phyloP scores from a whole-genome alignment of 64 coral and sea anemone genomes.

The Hydrozoanthus tunicans region DNA sequence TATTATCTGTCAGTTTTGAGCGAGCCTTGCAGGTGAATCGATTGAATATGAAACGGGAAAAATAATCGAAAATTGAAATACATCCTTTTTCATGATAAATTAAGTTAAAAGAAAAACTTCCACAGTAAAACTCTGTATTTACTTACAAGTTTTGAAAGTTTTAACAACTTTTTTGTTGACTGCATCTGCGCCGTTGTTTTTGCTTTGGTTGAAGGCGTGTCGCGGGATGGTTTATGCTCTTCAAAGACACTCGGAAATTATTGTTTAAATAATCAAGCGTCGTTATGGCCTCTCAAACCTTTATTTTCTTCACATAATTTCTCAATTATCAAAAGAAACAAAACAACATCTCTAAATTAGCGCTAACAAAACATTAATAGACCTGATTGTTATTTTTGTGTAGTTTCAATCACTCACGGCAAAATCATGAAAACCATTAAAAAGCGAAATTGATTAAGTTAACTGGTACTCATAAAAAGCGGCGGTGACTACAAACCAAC shows the following conservation, averaged over 20 bases:
- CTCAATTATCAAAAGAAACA: conserved; percentile 42
- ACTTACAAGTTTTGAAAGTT: conserved; percentile 34
- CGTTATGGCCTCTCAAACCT: conserved; percentile 10
- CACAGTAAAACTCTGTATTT: conserved; percentile 31
- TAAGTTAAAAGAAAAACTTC: no score
- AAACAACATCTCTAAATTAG: conserved; percentile 53
- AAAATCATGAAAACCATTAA: conserved; percentile 53
- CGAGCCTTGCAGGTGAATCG: not conserved
- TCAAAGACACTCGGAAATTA: not conserved
- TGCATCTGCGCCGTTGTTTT: not conserved
- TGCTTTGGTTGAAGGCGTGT: not conserved
- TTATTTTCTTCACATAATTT: conserved; percentile 48
- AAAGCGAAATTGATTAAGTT: conserved; percentile 54
- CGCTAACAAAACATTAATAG: conserved; percentile 56
- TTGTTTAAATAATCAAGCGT: conserved; percentile 33
- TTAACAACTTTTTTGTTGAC: not conserved
- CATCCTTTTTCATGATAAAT: not conserved
- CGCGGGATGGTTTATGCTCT: not conserved
- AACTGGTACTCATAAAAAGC: conserved; percentile 33
- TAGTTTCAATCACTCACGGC: conserved; percentile 42
- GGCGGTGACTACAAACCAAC: conserved; percentile 34
- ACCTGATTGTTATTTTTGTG: conserved; percentile 47
- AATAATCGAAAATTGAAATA: not conserved
- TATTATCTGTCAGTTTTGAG: not conserved
- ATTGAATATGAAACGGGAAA: not conserved